A percentile compares a stretch with the other conserved stretches of the same genome.
phyloP scores from a whole-genome alignment of 2,113 vertebrate genomes.

The Cyrtonyx montezumae region DNA sequence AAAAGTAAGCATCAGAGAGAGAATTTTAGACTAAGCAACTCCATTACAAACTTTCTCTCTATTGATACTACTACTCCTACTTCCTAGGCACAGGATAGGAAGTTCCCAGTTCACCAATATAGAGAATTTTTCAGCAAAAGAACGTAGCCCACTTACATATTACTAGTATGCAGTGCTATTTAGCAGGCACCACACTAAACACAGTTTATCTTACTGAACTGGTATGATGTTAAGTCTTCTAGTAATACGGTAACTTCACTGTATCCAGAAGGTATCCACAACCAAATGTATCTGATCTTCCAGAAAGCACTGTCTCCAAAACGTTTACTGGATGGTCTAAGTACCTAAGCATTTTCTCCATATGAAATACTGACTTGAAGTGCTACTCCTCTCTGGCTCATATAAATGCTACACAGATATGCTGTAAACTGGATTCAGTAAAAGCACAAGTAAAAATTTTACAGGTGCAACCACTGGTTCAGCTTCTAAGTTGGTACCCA shows the following conservation, averaged over 20 bases:
- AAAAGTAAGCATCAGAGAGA: neutral
- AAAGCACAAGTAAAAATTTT: neutral
- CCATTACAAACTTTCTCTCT: neutral
- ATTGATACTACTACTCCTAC: neutral
- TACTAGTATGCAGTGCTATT: neutral
- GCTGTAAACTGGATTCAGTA: neutral
- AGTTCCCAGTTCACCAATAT: neutral
- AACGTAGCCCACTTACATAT: neutral
- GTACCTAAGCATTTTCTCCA: neutral
- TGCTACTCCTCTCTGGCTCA: neutral
- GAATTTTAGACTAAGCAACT: neutral
- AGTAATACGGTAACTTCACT: neutral
- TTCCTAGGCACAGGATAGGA: neutral
- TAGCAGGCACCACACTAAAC: constrained; percentile 23
- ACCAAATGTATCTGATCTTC: constrained; percentile 20
- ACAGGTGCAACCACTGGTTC: neutral
- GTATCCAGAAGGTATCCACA: neutral
- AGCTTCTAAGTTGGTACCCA: neutral
- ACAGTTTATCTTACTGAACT: constrained; percentile 12
- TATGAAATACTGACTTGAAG: neutral
- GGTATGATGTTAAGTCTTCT: neutral
- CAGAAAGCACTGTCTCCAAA: neutral
- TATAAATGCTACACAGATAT: neutral
- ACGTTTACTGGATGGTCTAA: neutral
- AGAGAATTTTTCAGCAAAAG: neutral